Percentiles rank a stretch among this genome's conserved stretches.
Conservation (phyloP, 2,113 vertebrate species). For the Glaucidium brasilianum region DNA sequence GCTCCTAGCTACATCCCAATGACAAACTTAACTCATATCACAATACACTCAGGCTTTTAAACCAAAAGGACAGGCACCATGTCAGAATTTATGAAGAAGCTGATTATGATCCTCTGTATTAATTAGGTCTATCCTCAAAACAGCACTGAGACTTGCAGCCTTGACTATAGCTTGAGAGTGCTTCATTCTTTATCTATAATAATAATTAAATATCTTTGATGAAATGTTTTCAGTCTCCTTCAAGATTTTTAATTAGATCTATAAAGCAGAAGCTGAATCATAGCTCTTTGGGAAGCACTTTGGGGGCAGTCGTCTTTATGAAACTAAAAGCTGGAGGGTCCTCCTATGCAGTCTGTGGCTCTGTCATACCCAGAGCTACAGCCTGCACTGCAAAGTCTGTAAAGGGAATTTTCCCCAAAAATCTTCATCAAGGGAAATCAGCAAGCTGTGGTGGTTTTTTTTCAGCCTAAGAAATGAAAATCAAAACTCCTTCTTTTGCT, state of each 20-base stretch:
- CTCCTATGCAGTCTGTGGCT: neutral
- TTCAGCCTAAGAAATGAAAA: neutral
- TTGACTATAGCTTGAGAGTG: neutral
- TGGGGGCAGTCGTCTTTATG: neutral
- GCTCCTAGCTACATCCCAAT: neutral
- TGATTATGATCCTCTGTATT: neutral
- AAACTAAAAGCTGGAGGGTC: neutral
- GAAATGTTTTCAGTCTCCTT: neutral
- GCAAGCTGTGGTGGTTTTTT: accelerated
- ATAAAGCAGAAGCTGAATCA: neutral
- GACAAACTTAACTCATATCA: neutral
- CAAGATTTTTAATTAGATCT: neutral
- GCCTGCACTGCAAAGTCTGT: neutral
- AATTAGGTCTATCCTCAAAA: neutral
- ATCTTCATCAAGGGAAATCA: neutral
- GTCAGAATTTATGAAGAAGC: neutral
- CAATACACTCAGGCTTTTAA: neutral
- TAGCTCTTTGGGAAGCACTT: neutral
- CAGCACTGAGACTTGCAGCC: neutral
- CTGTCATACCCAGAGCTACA: neutral
- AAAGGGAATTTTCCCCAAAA: neutral
- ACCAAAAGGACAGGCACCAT: neutral
- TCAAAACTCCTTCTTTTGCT: neutral
- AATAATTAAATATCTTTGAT: neutral
- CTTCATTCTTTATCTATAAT: neutral